A percentile compares a stretch with the other conserved stretches of the same genome.
These are phyloP conservation scores for Acanthosoma haemorrhoidale DNA, from an alignment of 2,888 invertebrate species.

Conservation along the genomic window DNA sequence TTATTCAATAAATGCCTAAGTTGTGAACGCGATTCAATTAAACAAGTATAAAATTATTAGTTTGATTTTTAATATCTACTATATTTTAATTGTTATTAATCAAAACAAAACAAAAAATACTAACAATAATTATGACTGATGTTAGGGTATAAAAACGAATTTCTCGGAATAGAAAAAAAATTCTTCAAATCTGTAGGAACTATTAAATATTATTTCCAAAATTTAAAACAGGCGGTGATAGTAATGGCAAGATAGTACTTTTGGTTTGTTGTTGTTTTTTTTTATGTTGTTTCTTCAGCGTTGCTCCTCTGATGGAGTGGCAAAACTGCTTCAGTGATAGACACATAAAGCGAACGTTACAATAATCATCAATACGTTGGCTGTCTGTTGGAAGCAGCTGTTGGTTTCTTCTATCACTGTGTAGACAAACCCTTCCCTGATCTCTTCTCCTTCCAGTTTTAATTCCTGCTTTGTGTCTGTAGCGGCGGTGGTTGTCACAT, in stretches of 20 bases:
- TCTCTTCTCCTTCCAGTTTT: constrained; percentile 41
- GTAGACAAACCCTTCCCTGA: constrained; percentile 42
- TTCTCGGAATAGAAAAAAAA: no score
- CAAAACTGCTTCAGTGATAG: not conserved
- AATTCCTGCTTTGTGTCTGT: constrained; percentile 38
- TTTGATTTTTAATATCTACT: not conserved
- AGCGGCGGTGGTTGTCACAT: constrained; percentile 33
- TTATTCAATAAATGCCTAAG: not conserved
- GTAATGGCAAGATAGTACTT: constrained; percentile 18
- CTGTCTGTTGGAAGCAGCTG: constrained; percentile 9
- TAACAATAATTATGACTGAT: not conserved
- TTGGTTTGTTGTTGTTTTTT: not conserved
- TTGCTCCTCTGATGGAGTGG: not conserved
- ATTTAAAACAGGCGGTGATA: not conserved
- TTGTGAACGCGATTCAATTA: not conserved
- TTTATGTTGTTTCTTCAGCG: not conserved
- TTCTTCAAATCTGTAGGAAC: not conserved
- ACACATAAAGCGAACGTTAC: constrained; percentile 3
- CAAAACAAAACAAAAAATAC: no score
- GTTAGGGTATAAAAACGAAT: not conserved
- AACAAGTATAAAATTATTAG: not conserved
- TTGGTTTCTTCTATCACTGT: constrained; percentile 38
- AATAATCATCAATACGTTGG: constrained; percentile 18
- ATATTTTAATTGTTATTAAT: no score
- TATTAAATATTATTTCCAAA: not conserved